Base-by-base conservation (phyloP, 2,888 invertebrate species). In the Eulithis testata region DNA sequence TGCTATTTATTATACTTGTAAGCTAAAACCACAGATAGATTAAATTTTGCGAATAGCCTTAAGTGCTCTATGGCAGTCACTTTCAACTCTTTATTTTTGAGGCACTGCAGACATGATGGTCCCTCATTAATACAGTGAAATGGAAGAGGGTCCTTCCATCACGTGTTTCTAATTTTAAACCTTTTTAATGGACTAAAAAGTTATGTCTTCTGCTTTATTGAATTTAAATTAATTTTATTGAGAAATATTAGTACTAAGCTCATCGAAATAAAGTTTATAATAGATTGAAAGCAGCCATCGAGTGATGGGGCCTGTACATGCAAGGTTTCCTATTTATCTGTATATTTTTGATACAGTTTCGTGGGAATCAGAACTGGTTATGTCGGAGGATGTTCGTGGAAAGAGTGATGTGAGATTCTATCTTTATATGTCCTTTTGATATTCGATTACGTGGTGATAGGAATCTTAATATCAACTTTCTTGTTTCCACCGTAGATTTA, bases 251-350 rank as follows among this genome's bases (percentile, higher is more conserved):
- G 11, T 27, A n/a, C n/a, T 45, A 11, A 44, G 6, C 0, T 7
- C n/a, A 8, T 1, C 1, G 40, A 3, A 7, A 31, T 51, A 51
- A 14, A 51, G 51, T 11, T 44, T 44, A 43, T 51, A 51, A 52
- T 59, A 9, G 3, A 43, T 31, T 59, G 6, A 43, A 43, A 51
- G 3, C 12, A 2, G 12, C 27, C 27, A 12, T 36, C 6, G 2
- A 60, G 60, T 60, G 60, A 14, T 86, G 74, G 83, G 69, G 54
- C 14, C 54, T 9, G 36, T 37, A 12, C 55, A 40, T 14, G n/a
- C 14, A 69, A 69, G 73, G 75, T 78, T 84, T 82, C 80, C 81
- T 81, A 82, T 78, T 76, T 62, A 51, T 62, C 53, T 67, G 67
- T 69, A 69, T 64, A 57, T 71, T 71, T 47, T 59, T 62, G 49